Conservation (phyloP, 2,113 vertebrate genomes). For the Bubo scandiacus region DNA sequence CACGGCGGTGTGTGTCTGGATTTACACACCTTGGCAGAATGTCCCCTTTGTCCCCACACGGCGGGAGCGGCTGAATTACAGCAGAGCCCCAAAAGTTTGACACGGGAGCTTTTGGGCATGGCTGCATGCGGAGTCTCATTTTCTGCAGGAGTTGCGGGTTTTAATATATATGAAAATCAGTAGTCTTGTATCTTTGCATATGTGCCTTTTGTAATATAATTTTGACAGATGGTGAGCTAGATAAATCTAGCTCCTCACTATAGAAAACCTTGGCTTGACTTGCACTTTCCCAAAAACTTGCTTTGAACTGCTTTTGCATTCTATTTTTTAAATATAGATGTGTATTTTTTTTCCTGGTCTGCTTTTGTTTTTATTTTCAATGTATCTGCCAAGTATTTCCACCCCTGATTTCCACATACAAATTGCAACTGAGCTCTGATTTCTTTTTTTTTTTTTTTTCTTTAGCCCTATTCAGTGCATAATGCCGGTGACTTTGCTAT, state of each 20-base stretch:
- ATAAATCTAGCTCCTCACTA: slow-evolving; percentile 76
- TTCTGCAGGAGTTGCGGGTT: slow-evolving; percentile 84
- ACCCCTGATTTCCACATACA: slow-evolving; percentile 52
- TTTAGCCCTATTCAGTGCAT: slow-evolving; percentile 37
- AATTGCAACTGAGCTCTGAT: slow-evolving; percentile 55
- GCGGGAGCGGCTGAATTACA: slow-evolving; percentile 58
- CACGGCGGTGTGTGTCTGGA: background rate
- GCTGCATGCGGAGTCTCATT: slow-evolving; percentile 81
- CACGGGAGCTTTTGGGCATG: slow-evolving; percentile 78
- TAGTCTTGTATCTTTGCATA: slow-evolving; percentile 84
- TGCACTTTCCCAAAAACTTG: slow-evolving; percentile 72
- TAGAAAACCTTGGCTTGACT: slow-evolving; percentile 79
- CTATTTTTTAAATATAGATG: slow-evolving; percentile 74
- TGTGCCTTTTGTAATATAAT: slow-evolving; percentile 87
- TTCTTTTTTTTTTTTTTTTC: background rate
- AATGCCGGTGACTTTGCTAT: slow-evolving; percentile 62
- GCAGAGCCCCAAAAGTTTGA: slow-evolving; percentile 71
- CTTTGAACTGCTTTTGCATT: slow-evolving; percentile 74
- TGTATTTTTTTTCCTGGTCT: background rate
- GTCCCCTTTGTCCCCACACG: background rate
- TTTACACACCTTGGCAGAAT: background rate
- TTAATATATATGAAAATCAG: slow-evolving; percentile 99
- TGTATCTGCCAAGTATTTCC: slow-evolving; percentile 64
- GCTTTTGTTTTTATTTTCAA: slow-evolving; percentile 75
- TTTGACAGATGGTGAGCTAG: slow-evolving; percentile 82